Conservation (phyloP, 2,888 invertebrate genomes). For the Frankliniella fusca region DNA sequence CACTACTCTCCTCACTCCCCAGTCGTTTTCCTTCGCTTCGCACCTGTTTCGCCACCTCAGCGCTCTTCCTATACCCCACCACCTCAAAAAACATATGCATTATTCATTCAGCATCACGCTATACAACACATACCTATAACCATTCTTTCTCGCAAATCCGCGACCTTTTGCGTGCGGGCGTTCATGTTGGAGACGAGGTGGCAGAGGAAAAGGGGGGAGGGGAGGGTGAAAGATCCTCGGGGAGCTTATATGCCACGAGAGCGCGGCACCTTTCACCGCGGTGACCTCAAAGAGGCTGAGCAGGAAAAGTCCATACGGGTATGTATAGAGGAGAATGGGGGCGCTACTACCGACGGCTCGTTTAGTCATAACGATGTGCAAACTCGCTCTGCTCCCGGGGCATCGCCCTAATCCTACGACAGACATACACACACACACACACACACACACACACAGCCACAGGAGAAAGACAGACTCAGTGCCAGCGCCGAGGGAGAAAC, state of each 20-base stretch:
- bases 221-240: not conserved
- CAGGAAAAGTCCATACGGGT: too few species aligned
- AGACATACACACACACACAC: not conserved
- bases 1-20: not conserved
- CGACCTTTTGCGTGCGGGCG: not conserved
- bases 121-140: slow-evolving; percentile 15
- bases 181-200: not conserved
- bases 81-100: not conserved
- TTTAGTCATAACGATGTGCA: slow-evolving; percentile 17
- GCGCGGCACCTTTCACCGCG: not conserved
- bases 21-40: not conserved
- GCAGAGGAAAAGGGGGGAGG: not conserved
- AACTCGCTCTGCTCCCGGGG: not conserved
- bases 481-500: too few species aligned
- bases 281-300: not conserved
- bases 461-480: too few species aligned
- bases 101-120: not conserved
- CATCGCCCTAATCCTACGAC: not conserved
- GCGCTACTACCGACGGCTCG: not conserved
- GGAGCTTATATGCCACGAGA: not conserved
- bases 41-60: not conserved
- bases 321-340: not conserved
- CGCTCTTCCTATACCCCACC: not conserved
- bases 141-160: not conserved
- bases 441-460: not conserved